phyloP scores from a whole-genome alignment of 2,888 invertebrate genomes.

The Synergus umbraculus region DNA sequence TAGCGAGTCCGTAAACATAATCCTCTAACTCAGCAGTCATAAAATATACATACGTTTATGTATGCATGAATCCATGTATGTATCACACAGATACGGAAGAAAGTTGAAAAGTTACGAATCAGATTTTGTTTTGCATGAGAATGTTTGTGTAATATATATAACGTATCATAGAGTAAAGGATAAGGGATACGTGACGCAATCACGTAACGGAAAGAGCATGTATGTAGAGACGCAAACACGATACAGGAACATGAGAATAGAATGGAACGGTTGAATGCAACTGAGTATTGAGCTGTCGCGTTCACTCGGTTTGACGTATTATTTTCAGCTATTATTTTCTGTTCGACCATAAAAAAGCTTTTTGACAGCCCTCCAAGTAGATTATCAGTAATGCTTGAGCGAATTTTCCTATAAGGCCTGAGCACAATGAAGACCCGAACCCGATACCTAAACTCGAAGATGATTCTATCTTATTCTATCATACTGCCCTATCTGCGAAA shows the following conservation, averaged over 20 bases:
- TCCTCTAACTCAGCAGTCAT: too few species aligned
- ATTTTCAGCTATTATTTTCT: slow-evolving; percentile 63
- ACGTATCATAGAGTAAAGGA: slow-evolving; percentile 13
- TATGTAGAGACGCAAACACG: slow-evolving; percentile 19
- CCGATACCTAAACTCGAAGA: too few species aligned
- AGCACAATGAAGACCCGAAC: too few species aligned
- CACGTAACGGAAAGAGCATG: slow-evolving; percentile 12
- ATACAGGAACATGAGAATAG: slow-evolving; percentile 34
- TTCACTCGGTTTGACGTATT: slow-evolving; percentile 67
- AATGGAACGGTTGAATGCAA: slow-evolving; percentile 52
- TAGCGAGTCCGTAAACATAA: too few species aligned
- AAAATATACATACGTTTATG: too few species aligned
- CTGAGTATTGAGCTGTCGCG: slow-evolving; percentile 65
- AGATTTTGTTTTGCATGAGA: slow-evolving; percentile 25
- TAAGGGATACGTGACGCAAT: slow-evolving; percentile 20
- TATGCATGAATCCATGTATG: too few species aligned
- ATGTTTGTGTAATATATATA: slow-evolving; percentile 16
- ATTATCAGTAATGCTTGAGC: slow-evolving; percentile 8
- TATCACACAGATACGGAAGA: neutral
- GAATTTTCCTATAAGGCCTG: neutral
- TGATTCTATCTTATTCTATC: too few species aligned
- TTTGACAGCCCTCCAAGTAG: slow-evolving; percentile 10
- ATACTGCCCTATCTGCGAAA: too few species aligned
- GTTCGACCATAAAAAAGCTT: neutral
- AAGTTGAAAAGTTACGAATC: neutral